Conservation (phyloP, 23 tunicate genomes). For the Diplosoma virens region DNA sequence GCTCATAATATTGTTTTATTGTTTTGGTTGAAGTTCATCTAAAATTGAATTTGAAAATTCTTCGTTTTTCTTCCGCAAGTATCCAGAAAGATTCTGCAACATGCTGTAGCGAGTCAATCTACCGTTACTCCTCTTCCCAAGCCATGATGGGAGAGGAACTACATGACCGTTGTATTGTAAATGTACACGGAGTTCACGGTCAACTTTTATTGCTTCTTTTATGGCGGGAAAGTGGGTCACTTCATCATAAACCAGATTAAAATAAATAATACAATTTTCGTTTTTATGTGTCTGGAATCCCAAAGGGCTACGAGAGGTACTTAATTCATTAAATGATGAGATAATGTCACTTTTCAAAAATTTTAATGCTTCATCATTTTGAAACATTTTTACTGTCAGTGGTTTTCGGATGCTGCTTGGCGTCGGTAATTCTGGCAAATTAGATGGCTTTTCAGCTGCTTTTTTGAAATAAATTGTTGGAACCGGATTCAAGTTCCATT, state of each 20-base stretch:
- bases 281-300: neutral
- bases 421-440: neutral
- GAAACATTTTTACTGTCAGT: neutral
- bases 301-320: neutral
- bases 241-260: constrained; percentile 17
- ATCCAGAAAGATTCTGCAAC: constrained; percentile 6
- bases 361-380: neutral
- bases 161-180: neutral
- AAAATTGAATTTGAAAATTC: neutral
- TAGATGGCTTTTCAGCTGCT: constrained; percentile 7
- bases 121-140: neutral
- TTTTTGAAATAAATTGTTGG: neutral
- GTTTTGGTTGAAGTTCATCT: neutral
- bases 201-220: constrained; percentile 5
- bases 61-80: neutral
- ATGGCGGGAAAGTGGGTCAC: neutral
- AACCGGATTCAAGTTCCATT: neutral
- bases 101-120: constrained; percentile 2
- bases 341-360: neutral
- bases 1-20: neutral
- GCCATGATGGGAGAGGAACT: constrained; percentile 11
- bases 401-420: constrained; percentile 6
- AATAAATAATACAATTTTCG: neutral
- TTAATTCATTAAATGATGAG: neutral
- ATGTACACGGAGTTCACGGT: neutral